phyloP scores from a whole-genome alignment of 35 echinoderm and acorn worm species.

The Lytechinus pictus region DNA sequence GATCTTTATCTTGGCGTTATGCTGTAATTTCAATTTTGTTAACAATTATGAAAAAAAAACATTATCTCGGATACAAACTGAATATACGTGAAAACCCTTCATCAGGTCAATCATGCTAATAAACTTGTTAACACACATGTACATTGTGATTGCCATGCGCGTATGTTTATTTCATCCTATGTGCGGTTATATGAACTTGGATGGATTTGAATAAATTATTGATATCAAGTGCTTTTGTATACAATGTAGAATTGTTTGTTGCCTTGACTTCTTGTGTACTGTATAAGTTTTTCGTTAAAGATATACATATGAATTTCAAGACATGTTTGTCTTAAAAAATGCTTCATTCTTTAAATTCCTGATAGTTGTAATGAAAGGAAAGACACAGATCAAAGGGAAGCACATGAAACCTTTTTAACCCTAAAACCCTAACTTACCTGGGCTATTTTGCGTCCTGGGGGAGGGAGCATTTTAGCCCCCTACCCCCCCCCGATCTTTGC shows the following conservation, averaged over 20 bases:
- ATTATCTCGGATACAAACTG: not conserved
- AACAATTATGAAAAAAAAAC: not conserved
- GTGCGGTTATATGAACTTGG: not conserved
- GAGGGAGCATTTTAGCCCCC: too few species aligned
- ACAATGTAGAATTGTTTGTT: not conserved
- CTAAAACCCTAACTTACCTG: too few species aligned
- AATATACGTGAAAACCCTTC: not conserved
- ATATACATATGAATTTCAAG: too few species aligned
- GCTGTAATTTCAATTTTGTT: not conserved
- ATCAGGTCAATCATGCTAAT: not conserved
- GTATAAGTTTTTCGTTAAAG: too few species aligned
- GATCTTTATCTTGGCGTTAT: not conserved
- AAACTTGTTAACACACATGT: not conserved
- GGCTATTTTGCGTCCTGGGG: too few species aligned
- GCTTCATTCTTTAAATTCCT: too few species aligned
- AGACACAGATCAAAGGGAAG: too few species aligned
- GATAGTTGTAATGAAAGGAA: too few species aligned
- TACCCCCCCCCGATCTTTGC: too few species aligned
- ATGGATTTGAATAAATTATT: conserved; percentile 24
- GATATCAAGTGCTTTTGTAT: not conserved
- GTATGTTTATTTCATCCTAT: not conserved
- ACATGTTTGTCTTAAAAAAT: too few species aligned
- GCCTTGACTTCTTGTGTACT: too few species aligned
- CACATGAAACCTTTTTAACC: too few species aligned
- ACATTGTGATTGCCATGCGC: not conserved